phyloP scores from a whole-genome alignment of 2,888 invertebrate genomes.

The Melieria omissa region DNA sequence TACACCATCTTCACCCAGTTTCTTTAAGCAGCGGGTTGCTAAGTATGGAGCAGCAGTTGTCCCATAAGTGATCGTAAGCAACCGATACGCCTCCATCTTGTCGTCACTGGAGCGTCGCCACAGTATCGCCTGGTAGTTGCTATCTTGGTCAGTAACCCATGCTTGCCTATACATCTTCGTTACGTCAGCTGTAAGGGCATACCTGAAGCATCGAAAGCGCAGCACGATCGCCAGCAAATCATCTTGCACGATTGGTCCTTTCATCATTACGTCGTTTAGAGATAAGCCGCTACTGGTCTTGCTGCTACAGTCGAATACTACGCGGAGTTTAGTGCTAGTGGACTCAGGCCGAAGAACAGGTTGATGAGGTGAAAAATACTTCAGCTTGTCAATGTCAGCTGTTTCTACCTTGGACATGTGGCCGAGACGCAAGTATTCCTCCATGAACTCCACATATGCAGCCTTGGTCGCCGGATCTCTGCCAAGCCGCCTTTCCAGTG shows the following conservation, averaged over 20 bases:
- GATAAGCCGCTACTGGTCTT: slow-evolving; percentile 40
- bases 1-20: slow-evolving; percentile 29
- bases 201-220: slow-evolving; percentile 33
- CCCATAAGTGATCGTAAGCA: slow-evolving; percentile 34
- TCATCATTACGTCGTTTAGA: slow-evolving; percentile 40
- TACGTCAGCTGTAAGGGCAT: slow-evolving; percentile 40
- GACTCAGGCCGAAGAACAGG: slow-evolving; percentile 33
- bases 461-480: slow-evolving; percentile 9
- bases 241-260: slow-evolving; percentile 20
- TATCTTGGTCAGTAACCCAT: slow-evolving; percentile 36
- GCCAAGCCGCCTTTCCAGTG: slow-evolving; percentile 12
- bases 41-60: slow-evolving; percentile 22
- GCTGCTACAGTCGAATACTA: slow-evolving; percentile 37
- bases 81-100: slow-evolving; percentile 14
- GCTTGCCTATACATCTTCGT: slow-evolving; percentile 46
- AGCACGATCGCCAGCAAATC: slow-evolving; percentile 37
- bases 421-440: slow-evolving; percentile 16
- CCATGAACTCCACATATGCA: slow-evolving; percentile 22
- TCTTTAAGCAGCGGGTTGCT: slow-evolving; percentile 29
- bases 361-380: slow-evolving; percentile 31
- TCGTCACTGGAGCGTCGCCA: slow-evolving; percentile 15
- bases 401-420: slow-evolving; percentile 20
- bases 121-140: slow-evolving; percentile 37
- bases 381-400: not conserved
- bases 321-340: slow-evolving; percentile 30